Base-by-base conservation (phyloP, 2,797 vertebrate species). In the Parotocinclus haroldoi region DNA sequence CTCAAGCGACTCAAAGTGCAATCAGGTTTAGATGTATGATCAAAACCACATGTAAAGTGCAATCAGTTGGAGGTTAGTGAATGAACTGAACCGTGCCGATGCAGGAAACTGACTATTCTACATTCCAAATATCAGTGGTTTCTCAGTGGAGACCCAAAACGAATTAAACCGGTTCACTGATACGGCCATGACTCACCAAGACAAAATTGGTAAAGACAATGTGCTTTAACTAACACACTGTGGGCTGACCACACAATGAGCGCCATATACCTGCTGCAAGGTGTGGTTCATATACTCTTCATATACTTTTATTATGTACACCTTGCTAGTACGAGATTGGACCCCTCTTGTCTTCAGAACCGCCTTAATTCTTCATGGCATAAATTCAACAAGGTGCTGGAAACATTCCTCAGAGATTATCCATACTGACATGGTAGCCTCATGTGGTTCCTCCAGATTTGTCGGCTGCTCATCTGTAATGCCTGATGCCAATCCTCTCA, bases 161-260 rank as follows among this genome's bases (percentile, higher is more conserved):
- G 49, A 57, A 61, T 55, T 62, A 58, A 60, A 62, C 44, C 60
- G 46, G 69, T 44, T 67, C 66, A 62, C 12, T 65, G 74, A 72
- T 65, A 57, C 51, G 59, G 51, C 45, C 13, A 63, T 75, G 69
- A 72, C 60, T 71, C 65, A 75, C 42, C n/a, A 51, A 63, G 68
- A 51, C 18, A 7, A 51, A 58, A 9, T 68, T 59, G 49, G 45
- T 2, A 27, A 49, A 48, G 38, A 19, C 46, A 46, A 38, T 38
- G 64, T 45, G 58, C 57, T 66, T 45, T 46, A 39, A 57, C 40
- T 57, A 53, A 51, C 36, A 61, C 53, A 52, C 50, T 66, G 11
- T 7, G 5, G 17, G 56, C 65, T 46, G 58, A 49, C 40, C 65
- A 51, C 18, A 51, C 45, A 67, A 10, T 44, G 37, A 62, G 49